These are phyloP conservation scores for Ophiothrix spiculata DNA, from an alignment of 35 echinoderm and acorn worm genomes.

Conservation along the genomic window DNA sequence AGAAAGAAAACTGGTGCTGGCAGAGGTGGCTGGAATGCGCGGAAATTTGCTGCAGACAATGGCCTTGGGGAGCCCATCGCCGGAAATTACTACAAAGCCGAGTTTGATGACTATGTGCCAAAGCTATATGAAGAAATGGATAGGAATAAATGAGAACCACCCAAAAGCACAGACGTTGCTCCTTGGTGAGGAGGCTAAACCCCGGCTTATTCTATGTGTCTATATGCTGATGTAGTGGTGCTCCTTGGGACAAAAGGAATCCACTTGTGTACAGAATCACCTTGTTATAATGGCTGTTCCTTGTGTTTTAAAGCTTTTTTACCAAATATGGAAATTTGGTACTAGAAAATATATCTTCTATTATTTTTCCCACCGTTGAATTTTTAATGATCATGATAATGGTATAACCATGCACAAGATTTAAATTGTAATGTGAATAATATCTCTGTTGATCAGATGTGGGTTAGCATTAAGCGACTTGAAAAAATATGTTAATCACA, in stretches of 20 bases:
- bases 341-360: too few relatives aligned
- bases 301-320: background rate
- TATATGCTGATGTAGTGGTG: background rate
- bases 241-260: background rate
- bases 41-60: conserved; percentile 61
- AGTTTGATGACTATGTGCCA: conserved; percentile 91
- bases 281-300: background rate
- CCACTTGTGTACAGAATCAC: background rate
- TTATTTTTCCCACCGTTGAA: too few relatives aligned
- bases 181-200: background rate
- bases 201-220: background rate
- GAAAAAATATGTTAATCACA: too few relatives aligned
- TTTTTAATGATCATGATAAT: too few relatives aligned
- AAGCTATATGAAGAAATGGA: conserved; percentile 25
- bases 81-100: conserved; percentile 78
- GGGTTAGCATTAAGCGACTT: too few relatives aligned
- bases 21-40: conserved; percentile 52
- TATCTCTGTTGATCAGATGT: too few relatives aligned
- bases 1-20: conserved; percentile 36
- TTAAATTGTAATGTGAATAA: too few relatives aligned
- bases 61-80: conserved; percentile 79
- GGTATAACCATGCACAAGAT: too few relatives aligned
- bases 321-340: too few relatives aligned
- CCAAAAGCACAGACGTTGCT: background rate
- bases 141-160: conserved; percentile 5